These are phyloP conservation scores for Melanotaenia maccullochi DNA, from an alignment of 2,797 vertebrate species.

Conservation along the genomic window DNA sequence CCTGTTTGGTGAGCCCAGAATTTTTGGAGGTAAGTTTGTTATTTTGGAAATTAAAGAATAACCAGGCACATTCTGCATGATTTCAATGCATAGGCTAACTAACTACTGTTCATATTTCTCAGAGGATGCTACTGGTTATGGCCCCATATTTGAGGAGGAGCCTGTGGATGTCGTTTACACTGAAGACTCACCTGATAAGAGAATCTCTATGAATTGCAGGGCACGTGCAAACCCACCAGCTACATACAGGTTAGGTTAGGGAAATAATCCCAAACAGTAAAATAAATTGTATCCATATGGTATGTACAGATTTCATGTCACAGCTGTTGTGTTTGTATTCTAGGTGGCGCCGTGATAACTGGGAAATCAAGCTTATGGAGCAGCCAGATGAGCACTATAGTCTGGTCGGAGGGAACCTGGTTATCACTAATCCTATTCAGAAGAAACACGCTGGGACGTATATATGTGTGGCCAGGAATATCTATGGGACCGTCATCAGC, in stretches of 20 bases:
- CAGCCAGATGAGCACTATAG: conserved; percentile 92
- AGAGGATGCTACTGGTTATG: conserved; percentile 96
- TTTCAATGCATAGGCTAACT: neutral
- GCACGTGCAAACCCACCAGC: conserved; percentile 92
- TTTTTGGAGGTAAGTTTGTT: conserved; percentile 75
- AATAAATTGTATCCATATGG: neutral
- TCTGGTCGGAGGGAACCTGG: conserved; percentile 94
- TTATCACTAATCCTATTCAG: conserved; percentile 93
- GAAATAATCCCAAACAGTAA: too few species aligned
- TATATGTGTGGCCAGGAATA: conserved; percentile 90
- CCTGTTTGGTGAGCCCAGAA: conserved; percentile 81
- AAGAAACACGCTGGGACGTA: conserved; percentile 92
- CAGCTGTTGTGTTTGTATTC: neutral
- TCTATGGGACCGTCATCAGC: conserved; percentile 94
- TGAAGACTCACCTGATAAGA: conserved; percentile 93
- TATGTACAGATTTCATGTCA: neutral
- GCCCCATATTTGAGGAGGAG: conserved; percentile 98
- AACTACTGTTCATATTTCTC: conserved; percentile 18
- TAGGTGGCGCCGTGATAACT: conserved; percentile 95
- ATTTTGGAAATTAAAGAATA: neutral
- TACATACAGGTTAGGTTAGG: conserved; percentile 93
- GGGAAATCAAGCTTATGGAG: conserved; percentile 94
- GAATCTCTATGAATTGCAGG: conserved; percentile 97
- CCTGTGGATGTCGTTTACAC: conserved; percentile 95
- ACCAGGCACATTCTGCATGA: neutral